Evolutionary conservation across 2,113 vertebrate genomes (phyloP).

Genomic region (Semnornis frantzii): DNA sequence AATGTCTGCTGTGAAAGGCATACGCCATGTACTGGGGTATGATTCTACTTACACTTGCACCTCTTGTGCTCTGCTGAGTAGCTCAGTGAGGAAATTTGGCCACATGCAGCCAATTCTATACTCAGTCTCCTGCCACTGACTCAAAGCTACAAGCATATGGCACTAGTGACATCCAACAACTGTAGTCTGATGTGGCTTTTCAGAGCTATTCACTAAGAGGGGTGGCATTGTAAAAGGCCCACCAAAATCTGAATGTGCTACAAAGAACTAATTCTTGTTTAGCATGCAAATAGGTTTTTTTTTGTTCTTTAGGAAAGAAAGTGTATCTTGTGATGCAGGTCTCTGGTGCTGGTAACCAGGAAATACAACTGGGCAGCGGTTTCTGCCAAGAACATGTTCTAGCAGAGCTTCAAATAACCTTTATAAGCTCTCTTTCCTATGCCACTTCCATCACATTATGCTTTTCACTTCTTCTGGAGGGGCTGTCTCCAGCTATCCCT

Average conservation of each 20-base stretch:
- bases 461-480: not conserved
- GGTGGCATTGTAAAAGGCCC: not conserved
- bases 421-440: not conserved
- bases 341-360: not conserved
- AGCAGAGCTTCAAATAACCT: not conserved
- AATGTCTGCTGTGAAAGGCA: not conserved
- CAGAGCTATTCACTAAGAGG: not conserved
- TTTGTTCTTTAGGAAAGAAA: not conserved
- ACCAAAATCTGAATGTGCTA: not conserved
- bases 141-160: not conserved
- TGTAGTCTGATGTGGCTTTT: accelerated
- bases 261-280: not conserved
- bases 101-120: not conserved
- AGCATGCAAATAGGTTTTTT: not conserved
- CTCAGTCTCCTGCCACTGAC: accelerated
- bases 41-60: not conserved
- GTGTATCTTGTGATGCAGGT: not conserved
- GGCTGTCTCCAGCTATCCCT: not conserved
- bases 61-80: not conserved
- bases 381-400: not conserved
- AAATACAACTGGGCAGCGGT: not conserved
- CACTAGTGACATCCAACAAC: not conserved
- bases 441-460: not conserved
- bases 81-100: not conserved
- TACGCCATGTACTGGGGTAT: too few relatives aligned